These are phyloP conservation scores for Acipenser transmontanus DNA, from an alignment of 2,797 vertebrate genomes.

Conservation along the genomic window DNA sequence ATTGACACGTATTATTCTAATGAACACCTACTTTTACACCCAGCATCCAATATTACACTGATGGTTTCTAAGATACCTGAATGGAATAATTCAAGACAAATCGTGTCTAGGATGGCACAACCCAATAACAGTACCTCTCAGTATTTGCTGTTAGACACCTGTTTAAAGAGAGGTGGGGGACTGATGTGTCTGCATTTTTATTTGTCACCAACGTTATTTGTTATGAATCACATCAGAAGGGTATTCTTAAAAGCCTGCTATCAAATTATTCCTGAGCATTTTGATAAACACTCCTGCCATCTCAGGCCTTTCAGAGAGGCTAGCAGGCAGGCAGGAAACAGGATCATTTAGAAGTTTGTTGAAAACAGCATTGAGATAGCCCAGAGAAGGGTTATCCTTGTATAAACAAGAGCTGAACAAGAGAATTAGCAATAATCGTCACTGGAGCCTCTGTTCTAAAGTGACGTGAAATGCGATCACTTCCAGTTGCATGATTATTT, in stretches of 20 bases:
- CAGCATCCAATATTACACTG: too few relatives aligned
- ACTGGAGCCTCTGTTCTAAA: slow-evolving; percentile 48
- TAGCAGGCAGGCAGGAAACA: neutral
- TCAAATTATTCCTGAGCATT: neutral
- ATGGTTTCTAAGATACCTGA: too few relatives aligned
- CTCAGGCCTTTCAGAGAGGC: neutral
- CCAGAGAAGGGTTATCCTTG: neutral
- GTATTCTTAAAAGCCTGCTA: neutral
- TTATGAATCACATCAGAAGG: too few relatives aligned
- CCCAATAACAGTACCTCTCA: too few relatives aligned
- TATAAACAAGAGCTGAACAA: slow-evolving; percentile 18
- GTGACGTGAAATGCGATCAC: slow-evolving; percentile 34
- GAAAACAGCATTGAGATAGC: slow-evolving; percentile 1
- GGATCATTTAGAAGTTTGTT: neutral
- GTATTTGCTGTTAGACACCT: too few relatives aligned
- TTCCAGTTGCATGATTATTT: slow-evolving; percentile 42
- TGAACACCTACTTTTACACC: too few relatives aligned
- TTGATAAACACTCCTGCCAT: neutral
- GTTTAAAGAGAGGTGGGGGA: too few relatives aligned
- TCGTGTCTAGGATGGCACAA: too few relatives aligned
- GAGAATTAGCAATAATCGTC: slow-evolving; percentile 47
- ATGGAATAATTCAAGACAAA: too few relatives aligned
- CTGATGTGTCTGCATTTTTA: neutral
- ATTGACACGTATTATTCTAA: too few relatives aligned
- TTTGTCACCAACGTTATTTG: neutral